Evolutionary conservation across 2,888 invertebrate genomes (phyloP), one percentile per base, ranked within the genome.

Genomic region (Chymomyza caudatula): DNA sequence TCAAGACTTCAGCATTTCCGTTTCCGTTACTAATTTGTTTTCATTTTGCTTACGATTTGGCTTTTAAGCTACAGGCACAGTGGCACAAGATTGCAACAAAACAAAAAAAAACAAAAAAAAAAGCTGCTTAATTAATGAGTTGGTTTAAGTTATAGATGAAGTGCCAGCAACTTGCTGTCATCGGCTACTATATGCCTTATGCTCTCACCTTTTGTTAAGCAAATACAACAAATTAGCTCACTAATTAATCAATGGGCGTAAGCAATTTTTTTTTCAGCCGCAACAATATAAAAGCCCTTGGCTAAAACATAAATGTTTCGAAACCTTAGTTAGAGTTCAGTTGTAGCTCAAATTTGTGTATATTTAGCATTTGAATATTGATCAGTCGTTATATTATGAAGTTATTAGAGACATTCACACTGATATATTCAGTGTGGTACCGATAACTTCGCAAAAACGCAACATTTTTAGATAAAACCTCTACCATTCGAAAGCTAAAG

Each of bases 21-120:
- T 65, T 80, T 85, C 84, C 84, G 70, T 65, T 69, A 56, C 65
- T 83, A 83, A 85, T 85, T 85, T 80, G 77, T 67, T 72, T 20
- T 19, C 51, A 20, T 51, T 44, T 44, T 44, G 44, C 15, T 44
- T n/a, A 44, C 44, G 15, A 4, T n/a, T 17, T 19, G 47, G 17
- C 15, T 47, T 47, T 47, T 51, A 13, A 20, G 20, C 20, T 19
- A 22, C 19, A 51, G 20, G 22, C 51, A 51, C 51, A 51, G 19
- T 51, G 51, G 51, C 22, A 19, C 19, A 8, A 37, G 29, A 37
- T 37, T 11, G n/a, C n/a, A n/a, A n/a, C n/a, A n/a, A 11, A 3
- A 8, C 29, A 37, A 37, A 37, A 37, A 37, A 37, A 37, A 37
- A 29, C 5, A 4, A 11, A 37, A 37, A 37, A 11, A 37, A 37